phyloP scores from a whole-genome alignment of 2,888 invertebrate genomes.

The Chironomus riparius region DNA sequence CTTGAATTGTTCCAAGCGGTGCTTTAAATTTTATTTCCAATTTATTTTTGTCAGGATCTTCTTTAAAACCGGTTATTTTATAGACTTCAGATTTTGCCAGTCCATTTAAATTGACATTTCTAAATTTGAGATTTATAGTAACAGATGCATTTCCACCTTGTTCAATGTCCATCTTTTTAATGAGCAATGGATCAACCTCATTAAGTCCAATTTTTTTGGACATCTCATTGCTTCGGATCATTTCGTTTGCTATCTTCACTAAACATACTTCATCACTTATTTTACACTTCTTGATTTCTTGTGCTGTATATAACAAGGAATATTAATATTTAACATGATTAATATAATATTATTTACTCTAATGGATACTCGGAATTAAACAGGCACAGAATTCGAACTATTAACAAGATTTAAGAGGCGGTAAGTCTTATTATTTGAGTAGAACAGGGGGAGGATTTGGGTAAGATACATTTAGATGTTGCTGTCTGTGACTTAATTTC shows the following conservation, averaged over 20 bases:
- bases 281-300: neutral
- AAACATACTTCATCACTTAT: neutral
- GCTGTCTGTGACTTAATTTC: too few relatives aligned
- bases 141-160: neutral
- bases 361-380: too few relatives aligned
- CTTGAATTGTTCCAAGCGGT: neutral
- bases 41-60: neutral
- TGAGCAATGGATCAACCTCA: neutral
- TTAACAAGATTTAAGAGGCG: too few relatives aligned
- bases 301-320: too few relatives aligned
- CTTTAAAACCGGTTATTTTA: neutral
- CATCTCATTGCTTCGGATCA: neutral
- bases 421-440: too few relatives aligned
- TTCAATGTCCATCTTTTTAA: neutral
- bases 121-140: neutral
- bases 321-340: too few relatives aligned
- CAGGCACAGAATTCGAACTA: too few relatives aligned
- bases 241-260: neutral
- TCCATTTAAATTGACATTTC: neutral
- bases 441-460: too few relatives aligned
- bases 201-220: neutral
- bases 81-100: neutral
- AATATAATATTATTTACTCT: too few relatives aligned
- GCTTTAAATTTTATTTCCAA: neutral
- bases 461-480: too few relatives aligned